phyloP scores from a whole-genome alignment of 2,113 vertebrate genomes.

The Morone chrysops region DNA sequence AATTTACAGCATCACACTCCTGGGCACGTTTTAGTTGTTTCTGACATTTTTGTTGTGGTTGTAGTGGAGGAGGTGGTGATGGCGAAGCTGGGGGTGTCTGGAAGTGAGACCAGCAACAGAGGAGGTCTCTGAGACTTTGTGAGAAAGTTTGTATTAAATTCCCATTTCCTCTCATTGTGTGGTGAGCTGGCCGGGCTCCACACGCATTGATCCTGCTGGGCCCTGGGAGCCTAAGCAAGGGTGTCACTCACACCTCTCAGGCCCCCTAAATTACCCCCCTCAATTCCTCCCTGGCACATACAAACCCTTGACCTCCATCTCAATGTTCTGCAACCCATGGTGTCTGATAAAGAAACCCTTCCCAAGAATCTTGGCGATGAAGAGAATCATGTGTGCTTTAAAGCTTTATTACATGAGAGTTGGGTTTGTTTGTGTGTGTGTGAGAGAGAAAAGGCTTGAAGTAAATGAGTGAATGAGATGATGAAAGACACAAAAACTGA shows the following conservation, averaged over 20 bases:
- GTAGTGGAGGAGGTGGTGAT: constrained; percentile 58
- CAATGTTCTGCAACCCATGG: not conserved
- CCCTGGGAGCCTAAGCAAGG: constrained; percentile 59
- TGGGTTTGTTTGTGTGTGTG: not conserved
- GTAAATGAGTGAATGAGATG: constrained; percentile 7
- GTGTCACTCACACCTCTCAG: constrained; percentile 71
- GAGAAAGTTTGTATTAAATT: constrained; percentile 88
- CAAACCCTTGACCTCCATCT: constrained; percentile 45
- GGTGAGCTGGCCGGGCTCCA: constrained; percentile 81
- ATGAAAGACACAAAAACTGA: constrained; percentile 51
- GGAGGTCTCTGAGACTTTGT: constrained; percentile 79
- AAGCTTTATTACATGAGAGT: not conserved
- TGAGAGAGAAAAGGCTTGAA: not conserved
- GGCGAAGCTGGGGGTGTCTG: constrained; percentile 46
- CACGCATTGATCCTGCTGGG: constrained; percentile 76
- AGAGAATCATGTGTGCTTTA: not conserved
- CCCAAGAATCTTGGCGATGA: not conserved
- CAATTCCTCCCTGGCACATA: constrained; percentile 8
- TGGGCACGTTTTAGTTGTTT: constrained; percentile 53
- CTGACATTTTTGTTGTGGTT: constrained; percentile 71
- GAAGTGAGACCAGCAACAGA: constrained; percentile 54
- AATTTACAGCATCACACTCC: constrained; percentile 28
- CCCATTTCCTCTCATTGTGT: constrained; percentile 88
- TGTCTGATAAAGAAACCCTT: constrained; percentile 38
- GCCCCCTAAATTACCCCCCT: constrained; percentile 23